Percentiles rank a stretch among this genome's conserved stretches.
Evolutionary conservation across 2,888 invertebrate species (phyloP).

Genomic region (Cotesia congregata): DNA sequence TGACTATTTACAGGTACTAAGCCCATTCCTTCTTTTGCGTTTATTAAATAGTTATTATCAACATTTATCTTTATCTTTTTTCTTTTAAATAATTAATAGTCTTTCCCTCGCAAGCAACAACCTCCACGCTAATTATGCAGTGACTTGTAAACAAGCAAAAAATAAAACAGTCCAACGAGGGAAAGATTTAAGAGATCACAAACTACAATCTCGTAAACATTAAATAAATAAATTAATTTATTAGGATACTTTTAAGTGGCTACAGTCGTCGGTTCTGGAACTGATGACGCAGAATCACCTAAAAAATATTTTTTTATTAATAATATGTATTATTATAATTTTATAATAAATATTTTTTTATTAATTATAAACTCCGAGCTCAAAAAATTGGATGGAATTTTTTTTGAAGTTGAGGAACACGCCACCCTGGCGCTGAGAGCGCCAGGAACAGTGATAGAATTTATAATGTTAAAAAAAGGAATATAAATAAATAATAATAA

Average conservation of each 20-base stretch:
- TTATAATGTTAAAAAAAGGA: background rate
- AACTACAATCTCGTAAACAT: slow-evolving; percentile 39
- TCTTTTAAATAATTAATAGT: slow-evolving; percentile 58
- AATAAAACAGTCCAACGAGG: slow-evolving; percentile 19
- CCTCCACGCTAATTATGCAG: background rate
- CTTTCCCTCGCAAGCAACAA: slow-evolving; percentile 5
- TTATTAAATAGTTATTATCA: slow-evolving; percentile 28
- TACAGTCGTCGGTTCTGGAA: slow-evolving; percentile 65
- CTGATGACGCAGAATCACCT: slow-evolving; percentile 67
- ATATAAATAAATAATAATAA: background rate
- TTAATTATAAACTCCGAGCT: background rate
- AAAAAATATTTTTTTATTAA: slow-evolving; percentile 32
- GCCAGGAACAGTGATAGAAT: no score
- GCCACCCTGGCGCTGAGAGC: no score
- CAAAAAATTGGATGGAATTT: no score
- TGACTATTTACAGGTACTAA: slow-evolving; percentile 70
- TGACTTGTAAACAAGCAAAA: slow-evolving; percentile 5
- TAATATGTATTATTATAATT: background rate
- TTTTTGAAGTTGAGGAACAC: no score
- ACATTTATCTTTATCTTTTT: slow-evolving; percentile 35
- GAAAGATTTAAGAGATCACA: slow-evolving; percentile 23
- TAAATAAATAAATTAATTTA: slow-evolving; percentile 60
- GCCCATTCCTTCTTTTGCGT: slow-evolving; percentile 43
- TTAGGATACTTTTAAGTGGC: slow-evolving; percentile 49
- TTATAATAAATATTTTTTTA: slow-evolving; percentile 17